Conservation (phyloP, 2,113 vertebrate species). For the Thinocorus orbignyianus region DNA sequence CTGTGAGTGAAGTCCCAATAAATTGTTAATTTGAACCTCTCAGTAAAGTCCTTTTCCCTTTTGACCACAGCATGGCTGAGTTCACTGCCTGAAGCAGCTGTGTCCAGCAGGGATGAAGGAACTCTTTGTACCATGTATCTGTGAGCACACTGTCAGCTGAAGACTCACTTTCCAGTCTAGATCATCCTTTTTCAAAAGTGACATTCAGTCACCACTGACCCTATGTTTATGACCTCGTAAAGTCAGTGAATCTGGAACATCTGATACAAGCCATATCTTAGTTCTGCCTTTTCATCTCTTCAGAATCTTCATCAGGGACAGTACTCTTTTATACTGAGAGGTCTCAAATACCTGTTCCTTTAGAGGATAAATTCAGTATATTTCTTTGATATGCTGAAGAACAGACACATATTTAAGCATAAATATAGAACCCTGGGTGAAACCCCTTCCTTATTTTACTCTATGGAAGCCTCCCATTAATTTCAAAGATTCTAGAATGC, state of each 20-base stretch:
- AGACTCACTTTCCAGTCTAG: neutral
- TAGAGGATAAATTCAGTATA: neutral
- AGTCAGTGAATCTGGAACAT: neutral
- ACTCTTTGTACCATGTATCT: accelerated
- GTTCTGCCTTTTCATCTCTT: neutral
- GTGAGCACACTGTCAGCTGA: neutral
- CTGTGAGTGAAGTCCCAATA: no score
- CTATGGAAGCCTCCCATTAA: neutral
- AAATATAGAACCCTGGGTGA: neutral
- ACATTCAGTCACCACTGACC: neutral
- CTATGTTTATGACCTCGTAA: neutral
- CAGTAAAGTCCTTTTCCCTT: no score
- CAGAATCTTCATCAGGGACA: neutral
- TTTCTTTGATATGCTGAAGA: neutral
- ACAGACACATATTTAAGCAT: neutral
- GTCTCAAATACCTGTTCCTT: accelerated
- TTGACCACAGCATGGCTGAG: no score
- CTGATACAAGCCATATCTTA: neutral
- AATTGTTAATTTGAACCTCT: no score
- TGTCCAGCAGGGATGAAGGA: neutral
- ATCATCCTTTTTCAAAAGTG: neutral
- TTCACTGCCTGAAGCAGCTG: accelerated
- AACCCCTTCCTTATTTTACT: neutral
- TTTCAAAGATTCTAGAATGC: neutral
- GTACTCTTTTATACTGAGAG: neutral